Evolutionary conservation across 53 echinoderm and acorn worm genomes (phyloP), one percentile per base, ranked within the genome.

Genomic region (Temnopleurus reevesii): DNA sequence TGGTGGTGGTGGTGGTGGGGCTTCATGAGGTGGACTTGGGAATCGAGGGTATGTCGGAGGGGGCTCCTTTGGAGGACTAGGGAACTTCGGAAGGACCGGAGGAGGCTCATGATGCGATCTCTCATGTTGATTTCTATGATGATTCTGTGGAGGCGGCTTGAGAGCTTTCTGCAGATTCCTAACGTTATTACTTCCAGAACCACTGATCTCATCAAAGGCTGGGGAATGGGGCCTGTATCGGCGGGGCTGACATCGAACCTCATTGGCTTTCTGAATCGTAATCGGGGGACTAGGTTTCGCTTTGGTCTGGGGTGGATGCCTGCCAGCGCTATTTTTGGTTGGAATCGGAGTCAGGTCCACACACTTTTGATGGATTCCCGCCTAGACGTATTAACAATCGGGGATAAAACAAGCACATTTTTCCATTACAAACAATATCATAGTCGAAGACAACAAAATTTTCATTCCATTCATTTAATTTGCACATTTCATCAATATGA

Each of bases 241-340:
- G 3, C 86, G 59, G 9, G 59, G 61, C 4, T 45, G 61, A 41
- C 38, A n/a, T 19, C 46, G 88, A 2, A 87, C 71, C 23, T 47
- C 71, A 8, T 87, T 66, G 31, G 27, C 66, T 24, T 87, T 87
- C 34, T 65, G 66, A 35, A 87, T 87, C 10, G 88, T 24, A 12
- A 87, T 87, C 21, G 88, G 88, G 17, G 76, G 53, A 45, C 66
- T 66, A 53, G 71, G 88, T 31, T 87, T 87, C 9, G 28, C 88
- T 87, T 87, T 87, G 27, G 88, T 87, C 53, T 87, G 88, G 12
- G 88, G 88, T 28, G 88, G 88, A 17, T 86, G 86, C 55, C 53
- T 87, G 46, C 34, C 46, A 5, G 35, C 17, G 34, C 1, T 38
- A 71, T 8, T 23, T 51, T 66, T 87, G 12, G 88, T 87, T 1